Evolutionary conservation across 2,113 vertebrate genomes (phyloP), one percentile per base, ranked within the genome.

Genomic region (Periophthalmus modestus): DNA sequence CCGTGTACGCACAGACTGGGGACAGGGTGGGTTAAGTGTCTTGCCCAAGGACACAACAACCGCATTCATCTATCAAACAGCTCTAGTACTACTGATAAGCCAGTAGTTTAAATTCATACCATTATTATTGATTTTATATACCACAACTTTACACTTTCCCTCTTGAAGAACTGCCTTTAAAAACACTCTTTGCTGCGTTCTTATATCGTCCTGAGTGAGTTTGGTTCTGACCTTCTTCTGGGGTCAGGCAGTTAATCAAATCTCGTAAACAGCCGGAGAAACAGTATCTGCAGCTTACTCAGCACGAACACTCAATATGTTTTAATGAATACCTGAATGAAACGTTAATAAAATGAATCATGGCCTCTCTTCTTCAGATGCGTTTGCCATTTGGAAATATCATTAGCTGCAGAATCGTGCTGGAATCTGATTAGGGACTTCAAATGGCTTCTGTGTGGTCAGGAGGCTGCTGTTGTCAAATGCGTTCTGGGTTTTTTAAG

Each of bases 341-440:
- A 71, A 7, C 36, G 15, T 36, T 54, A 13, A 18, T 36, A 21
- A 16, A 61, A 68, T 74, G 18, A 39, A 14, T 63, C 21, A 34
- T 18, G 71, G 54, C 1, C 47, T 5, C 5, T 33, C 47, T 6
- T 61, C 36, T 48, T 63, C 23, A 55, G 36, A 59, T 19, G 9
- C 18, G 2, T 19, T 1, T 62, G 52, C 23, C 36, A 73, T 73
- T 68, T 59, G 46, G 69, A 66, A 68, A 80, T 36, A 68, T 36
- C 61, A 58, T 55, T 66, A 7, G 15, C 33, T 43, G 39, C 34
- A 65, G 62, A 28, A 33, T 72, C n/a, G 66, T n/a, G 61, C 48
- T 7, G 54, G 71, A 59, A 57, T 58, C 14, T 66, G 16, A 70
- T 79, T 59, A 55, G 21, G 39, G 72, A 33, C 15, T 63, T 67